Conservation (phyloP, 1,140 invertebrate species). For the Cryptotermes secundus region DNA sequence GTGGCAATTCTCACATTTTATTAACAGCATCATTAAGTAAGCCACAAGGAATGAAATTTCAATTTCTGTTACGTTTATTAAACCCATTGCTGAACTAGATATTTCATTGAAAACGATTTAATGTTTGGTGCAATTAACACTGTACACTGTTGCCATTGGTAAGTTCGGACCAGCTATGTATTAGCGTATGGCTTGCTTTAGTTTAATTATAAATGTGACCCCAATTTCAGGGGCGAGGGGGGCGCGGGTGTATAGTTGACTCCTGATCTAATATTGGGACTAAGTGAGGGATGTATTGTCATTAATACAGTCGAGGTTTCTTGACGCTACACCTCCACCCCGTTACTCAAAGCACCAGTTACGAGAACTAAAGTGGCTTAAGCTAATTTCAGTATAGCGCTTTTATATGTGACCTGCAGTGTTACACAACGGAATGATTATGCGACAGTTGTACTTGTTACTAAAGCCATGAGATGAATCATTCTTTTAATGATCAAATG, state of each 20-base stretch:
- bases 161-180: background rate
- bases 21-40: too few relatives aligned
- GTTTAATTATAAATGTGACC: background rate
- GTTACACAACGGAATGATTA: too few relatives aligned
- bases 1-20: too few relatives aligned
- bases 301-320: background rate
- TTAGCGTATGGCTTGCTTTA: background rate
- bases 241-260: background rate
- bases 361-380: background rate
- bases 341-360: background rate
- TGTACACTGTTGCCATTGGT: background rate
- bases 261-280: background rate
- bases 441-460: too few relatives aligned
- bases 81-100: background rate
- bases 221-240: background rate
- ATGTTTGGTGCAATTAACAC: background rate
- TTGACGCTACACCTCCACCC: background rate
- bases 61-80: too few relatives aligned
- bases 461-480: too few relatives aligned
- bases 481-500: too few relatives aligned
- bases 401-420: too few relatives aligned
- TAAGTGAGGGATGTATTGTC: background rate
- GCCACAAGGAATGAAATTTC: too few relatives aligned
- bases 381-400: background rate
- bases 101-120: background rate